phyloP scores from a whole-genome alignment of 2,888 invertebrate genomes.

The Parnassius orleans region DNA sequence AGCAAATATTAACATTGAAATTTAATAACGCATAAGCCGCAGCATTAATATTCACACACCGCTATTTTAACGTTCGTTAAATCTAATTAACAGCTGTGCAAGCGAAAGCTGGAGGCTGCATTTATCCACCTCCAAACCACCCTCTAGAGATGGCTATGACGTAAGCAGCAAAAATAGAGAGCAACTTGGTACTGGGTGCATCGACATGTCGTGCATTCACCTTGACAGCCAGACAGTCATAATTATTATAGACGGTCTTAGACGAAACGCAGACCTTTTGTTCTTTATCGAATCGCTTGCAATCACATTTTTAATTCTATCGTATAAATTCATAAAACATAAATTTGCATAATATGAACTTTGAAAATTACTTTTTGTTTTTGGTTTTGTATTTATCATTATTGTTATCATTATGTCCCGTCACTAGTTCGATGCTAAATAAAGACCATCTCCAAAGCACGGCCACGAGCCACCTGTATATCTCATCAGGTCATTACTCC shows the following conservation, averaged over 20 bases:
- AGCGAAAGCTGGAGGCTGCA: not conserved
- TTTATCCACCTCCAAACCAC: conserved; percentile 3
- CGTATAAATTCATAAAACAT: not conserved
- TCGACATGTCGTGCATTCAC: conserved; percentile 25
- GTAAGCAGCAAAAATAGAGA: conserved; percentile 11
- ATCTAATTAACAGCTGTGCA: not conserved
- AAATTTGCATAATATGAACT: too few relatives aligned
- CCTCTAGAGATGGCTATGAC: conserved; percentile 12
- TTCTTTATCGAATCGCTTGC: not conserved
- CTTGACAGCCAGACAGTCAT: conserved; percentile 20
- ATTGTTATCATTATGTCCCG: too few relatives aligned
- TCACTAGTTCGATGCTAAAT: too few relatives aligned
- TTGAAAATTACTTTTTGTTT: too few relatives aligned
- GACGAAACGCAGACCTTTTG: conserved; percentile 1
- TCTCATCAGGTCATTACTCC: too few relatives aligned
- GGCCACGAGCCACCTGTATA: too few relatives aligned
- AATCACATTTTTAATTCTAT: conserved; percentile 10
- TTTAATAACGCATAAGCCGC: too few relatives aligned
- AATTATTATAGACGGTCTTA: not conserved
- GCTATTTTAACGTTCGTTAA: not conserved
- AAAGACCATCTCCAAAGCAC: too few relatives aligned
- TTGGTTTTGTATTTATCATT: too few relatives aligned
- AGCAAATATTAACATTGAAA: too few relatives aligned
- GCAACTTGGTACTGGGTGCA: conserved; percentile 10
- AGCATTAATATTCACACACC: not conserved